Evolutionary conservation across 2,888 invertebrate genomes (phyloP), one percentile per base, ranked within the genome.

Genomic region (Anthophora plumipes): DNA sequence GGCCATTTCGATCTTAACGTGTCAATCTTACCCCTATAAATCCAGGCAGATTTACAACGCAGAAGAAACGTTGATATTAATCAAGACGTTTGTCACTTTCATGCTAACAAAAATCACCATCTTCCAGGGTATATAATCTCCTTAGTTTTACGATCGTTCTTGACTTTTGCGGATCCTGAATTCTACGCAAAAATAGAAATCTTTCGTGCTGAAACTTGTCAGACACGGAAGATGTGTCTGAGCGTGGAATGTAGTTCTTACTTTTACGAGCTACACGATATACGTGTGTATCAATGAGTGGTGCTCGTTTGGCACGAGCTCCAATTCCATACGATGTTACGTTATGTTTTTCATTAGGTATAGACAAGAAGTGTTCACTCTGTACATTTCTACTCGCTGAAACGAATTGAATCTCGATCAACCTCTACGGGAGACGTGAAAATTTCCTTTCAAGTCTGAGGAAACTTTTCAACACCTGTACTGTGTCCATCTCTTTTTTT

Each of bases 261-360:
- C n/a, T 67, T 77, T 76, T 68, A 77, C 77, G 77, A 76, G 48
- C 64, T 25, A 12, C 9, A 31, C 4, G 54, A 46, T 39, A 61
- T 31, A 77, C n/a, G n/a, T 77, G 76, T 68, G 67, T 67, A 77
- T 61, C 67, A 67, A 76, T 55, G 55, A 54, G 12, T 31, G 59
- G 39, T 50, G 46, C 52, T 50, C 39, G 54, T 77, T 76, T 54
- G 59, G 60, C 60, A 75, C 55, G 52, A 59, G 46, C 48, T 76
- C 77, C 48, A 60, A 77, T 68, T 61, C 31, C 37, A n/a, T 11
- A 8, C 39, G 20, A 20, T 14, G 54, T 61, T 61, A 59, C 57
- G 22, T 31, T n/a, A 7, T 48, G 39, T 61, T 61, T 46, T 37
- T n/a, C 46, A n/a, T 3, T 25, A 17, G 39, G 14, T 48, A 37